Evolutionary conservation across 2,113 vertebrate genomes (phyloP).

Genomic region (Oreochromis spilurus): DNA sequence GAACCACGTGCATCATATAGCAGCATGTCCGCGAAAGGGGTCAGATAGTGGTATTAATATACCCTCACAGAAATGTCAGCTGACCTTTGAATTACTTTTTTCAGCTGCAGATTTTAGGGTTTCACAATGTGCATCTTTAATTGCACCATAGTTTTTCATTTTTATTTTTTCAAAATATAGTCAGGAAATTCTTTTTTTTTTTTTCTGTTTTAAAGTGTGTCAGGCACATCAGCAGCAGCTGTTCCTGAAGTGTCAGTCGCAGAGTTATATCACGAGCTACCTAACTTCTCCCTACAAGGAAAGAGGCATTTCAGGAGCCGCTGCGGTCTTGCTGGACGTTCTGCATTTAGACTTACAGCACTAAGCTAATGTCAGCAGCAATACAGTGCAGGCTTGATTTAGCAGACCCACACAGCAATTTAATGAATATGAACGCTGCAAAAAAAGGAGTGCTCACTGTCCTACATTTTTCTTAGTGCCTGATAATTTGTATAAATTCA

Average conservation of each 20-base stretch:
- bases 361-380: constrained; percentile 44
- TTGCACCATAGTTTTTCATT: background rate
- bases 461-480: background rate
- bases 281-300: constrained; percentile 72
- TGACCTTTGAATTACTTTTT: background rate
- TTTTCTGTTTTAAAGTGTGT: constrained; percentile 46
- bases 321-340: constrained; percentile 24
- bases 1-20: background rate
- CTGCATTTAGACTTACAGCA: constrained; percentile 60
- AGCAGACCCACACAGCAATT: background rate
- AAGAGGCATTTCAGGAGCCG: constrained; percentile 47
- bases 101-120: background rate
- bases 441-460: background rate
- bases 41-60: constrained; percentile 26
- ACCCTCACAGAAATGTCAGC: background rate
- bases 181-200: constrained; percentile 10
- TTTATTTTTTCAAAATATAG: constrained; percentile 8
- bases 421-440: background rate
- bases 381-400: constrained; percentile 29
- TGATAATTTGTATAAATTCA: background rate
- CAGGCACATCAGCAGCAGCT: constrained; percentile 64
- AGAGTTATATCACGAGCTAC: constrained; percentile 58
- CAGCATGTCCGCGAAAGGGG: background rate
- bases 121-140: background rate
- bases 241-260: constrained; percentile 59